These are phyloP conservation scores for Monomorium pharaonis DNA, from an alignment of 1,140 invertebrate genomes.

Conservation along the genomic window DNA sequence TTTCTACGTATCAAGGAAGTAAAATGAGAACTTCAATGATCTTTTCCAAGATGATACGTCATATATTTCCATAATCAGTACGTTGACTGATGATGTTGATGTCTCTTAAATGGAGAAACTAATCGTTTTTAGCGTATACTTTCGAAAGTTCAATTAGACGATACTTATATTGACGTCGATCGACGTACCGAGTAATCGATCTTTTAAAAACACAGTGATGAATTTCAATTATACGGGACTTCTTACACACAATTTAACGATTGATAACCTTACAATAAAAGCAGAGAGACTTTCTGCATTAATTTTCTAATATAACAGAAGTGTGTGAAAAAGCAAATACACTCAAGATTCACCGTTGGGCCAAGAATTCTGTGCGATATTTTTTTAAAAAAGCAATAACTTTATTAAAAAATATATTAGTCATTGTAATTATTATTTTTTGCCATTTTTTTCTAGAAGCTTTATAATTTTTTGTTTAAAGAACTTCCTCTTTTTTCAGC, in stretches of 20 bases:
- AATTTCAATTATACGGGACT: not conserved
- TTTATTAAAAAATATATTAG: too few species aligned
- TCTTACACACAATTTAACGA: not conserved
- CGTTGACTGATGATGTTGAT: not conserved
- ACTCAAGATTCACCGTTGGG: too few species aligned
- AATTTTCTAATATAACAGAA: not conserved
- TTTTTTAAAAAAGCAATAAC: too few species aligned
- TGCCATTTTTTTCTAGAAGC: too few species aligned
- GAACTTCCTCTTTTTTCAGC: too few species aligned
- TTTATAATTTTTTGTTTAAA: too few species aligned
- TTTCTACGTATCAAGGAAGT: not conserved
- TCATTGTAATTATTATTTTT: too few species aligned
- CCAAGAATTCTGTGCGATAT: too few species aligned
- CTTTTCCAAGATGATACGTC: slow-evolving; percentile 24
- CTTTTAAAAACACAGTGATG: not conserved
- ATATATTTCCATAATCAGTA: not conserved
- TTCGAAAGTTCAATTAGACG: slow-evolving; percentile 46
- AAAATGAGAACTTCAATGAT: slow-evolving; percentile 6
- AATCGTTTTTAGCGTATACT: slow-evolving; percentile 22
- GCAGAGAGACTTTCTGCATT: not conserved
- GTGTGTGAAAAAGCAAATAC: not conserved
- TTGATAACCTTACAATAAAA: not conserved
- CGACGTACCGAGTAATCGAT: not conserved
- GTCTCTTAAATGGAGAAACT: slow-evolving; percentile 6
- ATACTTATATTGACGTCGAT: not conserved